Base-by-base conservation (phyloP, 2,888 invertebrate species). In the Heliconius aoede region DNA sequence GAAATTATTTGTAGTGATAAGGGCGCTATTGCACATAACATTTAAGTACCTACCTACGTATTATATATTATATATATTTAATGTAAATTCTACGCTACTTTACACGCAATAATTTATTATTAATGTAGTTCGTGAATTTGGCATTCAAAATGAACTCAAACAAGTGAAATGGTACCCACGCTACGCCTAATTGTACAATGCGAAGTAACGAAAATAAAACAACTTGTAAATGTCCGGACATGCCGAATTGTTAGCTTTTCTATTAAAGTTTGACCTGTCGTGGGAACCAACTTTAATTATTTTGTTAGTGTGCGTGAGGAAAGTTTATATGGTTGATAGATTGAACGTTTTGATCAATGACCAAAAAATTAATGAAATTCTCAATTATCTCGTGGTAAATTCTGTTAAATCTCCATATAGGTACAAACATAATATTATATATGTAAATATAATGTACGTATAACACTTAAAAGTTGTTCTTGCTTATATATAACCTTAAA, bases 201-300 rank as follows among this genome's bases (percentile, higher is more conserved):
- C 11, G 40, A 72, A 51, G 55, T 46, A 73, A 55, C 72, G 55
- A 71, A 64, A 67, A 75, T 75, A 60, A 51, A 13, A 72, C 62
- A 21, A 67, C 68, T 73, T 65, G 72, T 76, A 79, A 77, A 68
- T 73, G 76, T 68, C 60, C 68, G 74, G 76, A 28, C 76, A 65
- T 64, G 65, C 72, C 72, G 64, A 79, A 77, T 71, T 78, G 40
- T 79, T 76, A 60, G 73, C 68, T 79, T 78, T 76, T 78, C 76
- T 76, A 72, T 76, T 74, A 72, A 74, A 77, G 68, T 69, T 77
- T 72, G 76, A 78, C 73, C 68, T 60, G 72, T 24, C 79, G 78
- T 79, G 79, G 78, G 76, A 79, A 79, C 40, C 46, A 36, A 67
- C 28, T 28, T 58, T 46, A 58, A 28, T 28, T 60, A 32, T 72